A percentile compares a stretch with the other conserved stretches of the same genome.
phyloP scores from a whole-genome alignment of 2,113 vertebrate species.

The Pica pica region DNA sequence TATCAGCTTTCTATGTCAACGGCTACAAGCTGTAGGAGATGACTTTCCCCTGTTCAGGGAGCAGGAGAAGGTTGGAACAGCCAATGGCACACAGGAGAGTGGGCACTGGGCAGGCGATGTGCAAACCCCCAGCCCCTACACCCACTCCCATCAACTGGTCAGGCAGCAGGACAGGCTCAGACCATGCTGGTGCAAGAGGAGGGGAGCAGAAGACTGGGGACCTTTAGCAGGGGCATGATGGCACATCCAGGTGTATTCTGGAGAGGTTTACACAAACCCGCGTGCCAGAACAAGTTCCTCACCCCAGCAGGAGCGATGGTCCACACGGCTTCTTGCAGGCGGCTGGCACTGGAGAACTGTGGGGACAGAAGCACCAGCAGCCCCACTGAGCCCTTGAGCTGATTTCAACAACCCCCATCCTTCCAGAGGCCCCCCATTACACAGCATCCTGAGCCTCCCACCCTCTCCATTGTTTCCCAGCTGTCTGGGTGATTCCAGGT shows the following conservation, averaged over 20 bases:
- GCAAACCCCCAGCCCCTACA: not conserved
- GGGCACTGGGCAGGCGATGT: not conserved
- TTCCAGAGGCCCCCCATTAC: no score
- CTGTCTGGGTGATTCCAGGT: fast-evolving
- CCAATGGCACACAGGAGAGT: fast-evolving
- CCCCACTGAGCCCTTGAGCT: fast-evolving
- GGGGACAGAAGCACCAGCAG: not conserved
- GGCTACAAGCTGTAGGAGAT: not conserved
- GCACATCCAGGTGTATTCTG: not conserved
- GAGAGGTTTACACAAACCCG: not conserved
- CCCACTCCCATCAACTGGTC: not conserved
- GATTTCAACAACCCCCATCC: not conserved
- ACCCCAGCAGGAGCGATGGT: not conserved
- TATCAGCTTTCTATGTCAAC: not conserved
- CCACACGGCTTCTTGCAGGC: not conserved
- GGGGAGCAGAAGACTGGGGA: not conserved
- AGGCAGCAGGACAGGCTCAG: not conserved
- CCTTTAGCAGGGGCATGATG: not conserved
- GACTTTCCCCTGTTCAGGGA: not conserved
- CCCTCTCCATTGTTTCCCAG: not conserved
- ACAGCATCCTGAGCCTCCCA: not conserved
- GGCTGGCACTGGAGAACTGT: constrained; percentile 18
- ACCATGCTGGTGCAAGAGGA: not conserved
- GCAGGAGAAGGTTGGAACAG: not conserved
- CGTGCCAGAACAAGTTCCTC: not conserved